These are phyloP conservation scores for Apus apus DNA, from an alignment of 2,113 vertebrate genomes.

Conservation along the genomic window DNA sequence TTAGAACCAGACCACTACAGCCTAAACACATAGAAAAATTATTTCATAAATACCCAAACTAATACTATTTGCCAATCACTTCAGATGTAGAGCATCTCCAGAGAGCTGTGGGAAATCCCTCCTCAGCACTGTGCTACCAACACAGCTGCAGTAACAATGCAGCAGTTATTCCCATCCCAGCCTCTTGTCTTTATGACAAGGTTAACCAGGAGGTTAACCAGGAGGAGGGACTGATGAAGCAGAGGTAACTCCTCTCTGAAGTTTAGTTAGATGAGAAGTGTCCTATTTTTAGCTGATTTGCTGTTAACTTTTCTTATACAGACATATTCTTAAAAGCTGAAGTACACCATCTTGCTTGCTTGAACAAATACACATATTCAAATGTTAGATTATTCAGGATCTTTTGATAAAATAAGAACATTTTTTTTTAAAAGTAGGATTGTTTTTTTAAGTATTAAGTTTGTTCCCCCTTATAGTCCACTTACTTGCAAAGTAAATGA, in stretches of 20 bases:
- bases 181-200: not conserved
- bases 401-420: too few species aligned
- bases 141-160: not conserved
- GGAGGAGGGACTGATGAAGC: not conserved
- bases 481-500: constrained; percentile 83
- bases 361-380: not conserved
- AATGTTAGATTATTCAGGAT: too few species aligned
- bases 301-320: not conserved
- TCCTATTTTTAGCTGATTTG: not conserved
- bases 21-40: not conserved
- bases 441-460: not conserved
- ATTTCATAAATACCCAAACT: not conserved
- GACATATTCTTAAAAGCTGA: not conserved
- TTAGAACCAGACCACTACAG: not conserved
- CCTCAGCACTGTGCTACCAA: not conserved
- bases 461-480: not conserved
- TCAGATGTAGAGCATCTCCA: not conserved
- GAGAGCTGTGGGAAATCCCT: not conserved
- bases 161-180: not conserved
- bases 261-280: not conserved
- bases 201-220: not conserved
- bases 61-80: not conserved
- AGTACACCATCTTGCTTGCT: not conserved
- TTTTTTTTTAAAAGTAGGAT: not conserved
- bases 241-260: not conserved